Conservation (phyloP, 37 sponge, comb jelly and placozoan species). For the Spongilla lacustris region DNA sequence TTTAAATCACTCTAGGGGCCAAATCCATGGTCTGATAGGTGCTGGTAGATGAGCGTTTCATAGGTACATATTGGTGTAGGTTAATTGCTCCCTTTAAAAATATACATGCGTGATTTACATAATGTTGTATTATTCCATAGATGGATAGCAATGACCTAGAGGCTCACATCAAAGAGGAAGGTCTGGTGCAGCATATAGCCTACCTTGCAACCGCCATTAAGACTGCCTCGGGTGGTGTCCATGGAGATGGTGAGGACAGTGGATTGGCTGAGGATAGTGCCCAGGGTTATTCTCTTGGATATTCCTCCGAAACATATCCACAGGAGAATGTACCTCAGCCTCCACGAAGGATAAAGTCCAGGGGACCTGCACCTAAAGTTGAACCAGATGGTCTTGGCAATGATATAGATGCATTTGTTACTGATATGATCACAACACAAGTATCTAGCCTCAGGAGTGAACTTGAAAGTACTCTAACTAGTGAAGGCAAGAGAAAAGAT, state of each 20-base stretch:
- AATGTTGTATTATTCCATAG: neutral
- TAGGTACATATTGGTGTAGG: no score
- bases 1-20: no score
- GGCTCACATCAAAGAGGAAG: neutral
- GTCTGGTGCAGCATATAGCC: neutral
- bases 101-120: neutral
- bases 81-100: no score
- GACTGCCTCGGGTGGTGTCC: neutral
- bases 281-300: neutral
- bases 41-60: no score
- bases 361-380: neutral
- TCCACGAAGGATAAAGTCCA: neutral
- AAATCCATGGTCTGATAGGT: no score
- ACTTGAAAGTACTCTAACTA: neutral
- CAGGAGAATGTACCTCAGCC: neutral
- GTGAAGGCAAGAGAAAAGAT: conserved; percentile 14
- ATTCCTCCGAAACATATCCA: neutral
- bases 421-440: neutral
- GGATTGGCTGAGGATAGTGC: neutral
- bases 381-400: neutral
- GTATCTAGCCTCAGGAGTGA: neutral
- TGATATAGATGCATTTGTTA: neutral
- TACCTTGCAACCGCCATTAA: neutral
- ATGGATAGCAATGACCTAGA: neutral
- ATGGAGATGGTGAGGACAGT: neutral